Conservation (phyloP, 2,113 vertebrate genomes). For the Oostethus manadensis region DNA sequence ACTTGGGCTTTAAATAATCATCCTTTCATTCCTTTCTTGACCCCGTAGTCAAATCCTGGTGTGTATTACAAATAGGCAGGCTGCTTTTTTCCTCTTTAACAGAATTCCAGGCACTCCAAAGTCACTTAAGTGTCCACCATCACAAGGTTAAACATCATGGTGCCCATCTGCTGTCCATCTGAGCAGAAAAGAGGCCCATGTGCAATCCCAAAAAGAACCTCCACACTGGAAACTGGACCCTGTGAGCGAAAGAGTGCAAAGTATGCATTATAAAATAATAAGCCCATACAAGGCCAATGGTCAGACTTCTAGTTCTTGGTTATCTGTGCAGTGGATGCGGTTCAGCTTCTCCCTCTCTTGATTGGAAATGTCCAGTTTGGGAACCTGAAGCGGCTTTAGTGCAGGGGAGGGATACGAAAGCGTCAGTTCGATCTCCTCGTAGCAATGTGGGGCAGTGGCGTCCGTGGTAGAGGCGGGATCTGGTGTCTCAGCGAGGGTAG, state of each 20-base stretch:
- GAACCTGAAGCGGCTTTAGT: slow-evolving; percentile 57
- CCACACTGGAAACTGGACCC: slow-evolving; percentile 21
- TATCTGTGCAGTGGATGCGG: slow-evolving; percentile 68
- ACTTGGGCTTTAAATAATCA: slow-evolving; percentile 46
- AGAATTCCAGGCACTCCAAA: slow-evolving; percentile 46
- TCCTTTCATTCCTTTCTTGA: slow-evolving; percentile 24
- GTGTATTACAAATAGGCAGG: slow-evolving; percentile 22
- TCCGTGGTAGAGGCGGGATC: slow-evolving; percentile 21
- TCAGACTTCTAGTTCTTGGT: slow-evolving; percentile 74
- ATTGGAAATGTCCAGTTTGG: slow-evolving; percentile 77
- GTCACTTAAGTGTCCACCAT: slow-evolving; percentile 32
- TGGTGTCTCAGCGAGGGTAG: slow-evolving; percentile 22
- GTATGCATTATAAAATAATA: slow-evolving; percentile 20
- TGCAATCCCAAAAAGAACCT: slow-evolving; percentile 16
- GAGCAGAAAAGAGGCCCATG: slow-evolving; percentile 26
- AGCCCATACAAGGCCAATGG: slow-evolving; percentile 14
- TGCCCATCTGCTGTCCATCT: not conserved
- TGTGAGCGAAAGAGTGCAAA: slow-evolving; percentile 36
- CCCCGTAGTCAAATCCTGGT: slow-evolving; percentile 19
- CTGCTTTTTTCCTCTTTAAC: slow-evolving; percentile 18
- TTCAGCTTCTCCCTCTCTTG: slow-evolving; percentile 75
- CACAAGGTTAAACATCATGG: slow-evolving; percentile 12
- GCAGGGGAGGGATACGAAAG: slow-evolving; percentile 55
- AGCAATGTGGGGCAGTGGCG: slow-evolving; percentile 33
- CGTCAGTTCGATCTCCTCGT: slow-evolving; percentile 76